A percentile compares a stretch with the other conserved stretches of the same genome.
Conservation (phyloP, 1,140 invertebrate species). For the Achroia grisella region DNA sequence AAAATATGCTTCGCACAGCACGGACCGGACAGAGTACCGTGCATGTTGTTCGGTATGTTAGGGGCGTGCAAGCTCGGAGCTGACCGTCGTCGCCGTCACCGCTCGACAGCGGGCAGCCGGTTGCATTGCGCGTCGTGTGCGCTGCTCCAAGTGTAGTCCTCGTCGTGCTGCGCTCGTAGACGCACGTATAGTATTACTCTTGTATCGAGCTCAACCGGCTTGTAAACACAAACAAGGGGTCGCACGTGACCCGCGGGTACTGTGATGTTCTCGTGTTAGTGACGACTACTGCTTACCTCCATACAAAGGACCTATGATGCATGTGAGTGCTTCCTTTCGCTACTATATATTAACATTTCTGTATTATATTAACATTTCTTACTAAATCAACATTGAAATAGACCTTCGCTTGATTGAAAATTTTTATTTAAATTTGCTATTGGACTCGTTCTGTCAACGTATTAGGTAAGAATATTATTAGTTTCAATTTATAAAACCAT, state of each 20-base stretch:
- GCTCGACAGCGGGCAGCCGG: neutral
- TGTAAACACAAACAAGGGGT: conserved; percentile 30
- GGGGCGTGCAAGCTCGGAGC: conserved; percentile 13
- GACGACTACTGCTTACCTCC: conserved; percentile 31
- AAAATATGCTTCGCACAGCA: too few relatives aligned
- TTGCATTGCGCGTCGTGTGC: conserved; percentile 2
- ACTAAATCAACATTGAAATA: too few relatives aligned
- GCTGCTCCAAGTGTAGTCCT: conserved; percentile 24
- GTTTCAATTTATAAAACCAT: neutral
- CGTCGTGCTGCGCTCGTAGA: conserved; percentile 29
- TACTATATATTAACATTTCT: neutral
- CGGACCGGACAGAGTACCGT: too few relatives aligned
- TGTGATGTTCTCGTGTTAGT: conserved; percentile 44
- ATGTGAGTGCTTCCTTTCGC: conserved; percentile 43
- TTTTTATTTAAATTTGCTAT: too few relatives aligned
- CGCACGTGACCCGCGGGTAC: conserved; percentile 32
- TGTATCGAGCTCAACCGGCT: neutral
- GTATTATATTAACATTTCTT: too few relatives aligned
- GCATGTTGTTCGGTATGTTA: neutral
- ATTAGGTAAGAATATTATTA: too few relatives aligned
- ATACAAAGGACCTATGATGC: conserved; percentile 52
- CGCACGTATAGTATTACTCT: conserved; percentile 23
- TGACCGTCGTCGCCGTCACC: conserved; percentile 1
- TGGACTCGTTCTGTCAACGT: too few relatives aligned
- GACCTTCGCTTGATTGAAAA: too few relatives aligned